Evolutionary conservation across 2,888 invertebrate genomes (phyloP), one percentile per base, ranked within the genome.

Genomic region (Nomada flava): DNA sequence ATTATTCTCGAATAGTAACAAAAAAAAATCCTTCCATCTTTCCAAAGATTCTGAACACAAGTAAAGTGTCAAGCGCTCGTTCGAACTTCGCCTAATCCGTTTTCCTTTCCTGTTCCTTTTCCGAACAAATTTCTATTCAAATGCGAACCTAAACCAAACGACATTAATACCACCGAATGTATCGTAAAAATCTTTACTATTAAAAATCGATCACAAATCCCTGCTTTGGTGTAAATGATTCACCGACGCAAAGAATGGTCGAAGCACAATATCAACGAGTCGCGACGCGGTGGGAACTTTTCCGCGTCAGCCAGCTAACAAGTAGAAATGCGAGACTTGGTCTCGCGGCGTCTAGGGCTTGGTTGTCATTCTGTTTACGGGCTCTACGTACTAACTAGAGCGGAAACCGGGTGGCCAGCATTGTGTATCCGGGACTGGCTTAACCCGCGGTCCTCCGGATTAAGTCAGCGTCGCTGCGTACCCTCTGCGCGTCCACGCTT

Each of bases 351-450:
- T 69, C 83, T 86, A 88, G 78, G 65, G 86, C 77, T 76, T 29
- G 57, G 63, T 86, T 90, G 90, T 90, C 89, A 90, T 88, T 88
- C 89, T 85, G 86, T 86, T 89, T 88, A 88, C 89, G 82, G 86
- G 52, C 73, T 89, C 88, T 88, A 88, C 88, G 86, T 84, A 87
- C 89, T 91, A 90, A 91, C 90, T 91, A 91, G 91, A 90, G 85
- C 88, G 88, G 90, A 90, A 89, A 81, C 90, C 85, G 91, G 91
- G 91, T 91, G 91, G 91, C 87, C 91, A 82, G 82, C 86, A 90
- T 91, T 91, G 91, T 91, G 87, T 86, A 81, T 83, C 85, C 77
- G 67, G 78, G 85, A 84, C 79, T 81, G 79, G 83, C 79, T 80
- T 87, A 88, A 78, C 81, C 85, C 84, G 57, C 74, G 86, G 72